Evolutionary conservation across 2,797 vertebrate genomes (phyloP).

Genomic region (Sebastes jordani): DNA sequence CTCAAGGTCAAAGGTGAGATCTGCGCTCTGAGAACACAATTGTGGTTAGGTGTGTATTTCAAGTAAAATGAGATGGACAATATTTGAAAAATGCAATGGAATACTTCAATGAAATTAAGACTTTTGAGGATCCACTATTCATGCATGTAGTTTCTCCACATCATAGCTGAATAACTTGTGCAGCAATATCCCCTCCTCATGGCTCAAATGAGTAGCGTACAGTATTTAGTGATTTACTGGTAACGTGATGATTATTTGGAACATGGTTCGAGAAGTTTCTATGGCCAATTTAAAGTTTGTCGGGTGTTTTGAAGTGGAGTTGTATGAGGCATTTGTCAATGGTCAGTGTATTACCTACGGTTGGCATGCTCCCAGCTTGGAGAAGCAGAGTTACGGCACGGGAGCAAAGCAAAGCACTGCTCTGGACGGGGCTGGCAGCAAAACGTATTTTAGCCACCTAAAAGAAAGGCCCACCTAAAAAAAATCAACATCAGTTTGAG

Average conservation of each 20-base stretch:
- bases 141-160: background rate
- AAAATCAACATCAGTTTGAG: too few relatives aligned
- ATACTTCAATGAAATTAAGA: too few relatives aligned
- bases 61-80: background rate
- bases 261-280: background rate
- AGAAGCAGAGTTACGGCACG: too few relatives aligned
- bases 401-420: too few relatives aligned
- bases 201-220: background rate
- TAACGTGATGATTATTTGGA: background rate
- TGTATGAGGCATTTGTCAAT: too few relatives aligned
- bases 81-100: background rate
- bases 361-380: too few relatives aligned
- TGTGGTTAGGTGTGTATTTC: background rate
- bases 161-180: background rate
- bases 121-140: background rate
- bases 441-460: too few relatives aligned
- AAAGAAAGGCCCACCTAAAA: too few relatives aligned
- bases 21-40: background rate
- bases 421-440: too few relatives aligned
- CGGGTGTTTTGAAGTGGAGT: too few relatives aligned
- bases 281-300: too few relatives aligned
- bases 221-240: background rate
- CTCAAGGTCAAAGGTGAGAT: slow-evolving; percentile 17
- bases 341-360: too few relatives aligned
- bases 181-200: background rate